phyloP scores from a whole-genome alignment of 2,113 vertebrate species.

The Oryzias javanicus region DNA sequence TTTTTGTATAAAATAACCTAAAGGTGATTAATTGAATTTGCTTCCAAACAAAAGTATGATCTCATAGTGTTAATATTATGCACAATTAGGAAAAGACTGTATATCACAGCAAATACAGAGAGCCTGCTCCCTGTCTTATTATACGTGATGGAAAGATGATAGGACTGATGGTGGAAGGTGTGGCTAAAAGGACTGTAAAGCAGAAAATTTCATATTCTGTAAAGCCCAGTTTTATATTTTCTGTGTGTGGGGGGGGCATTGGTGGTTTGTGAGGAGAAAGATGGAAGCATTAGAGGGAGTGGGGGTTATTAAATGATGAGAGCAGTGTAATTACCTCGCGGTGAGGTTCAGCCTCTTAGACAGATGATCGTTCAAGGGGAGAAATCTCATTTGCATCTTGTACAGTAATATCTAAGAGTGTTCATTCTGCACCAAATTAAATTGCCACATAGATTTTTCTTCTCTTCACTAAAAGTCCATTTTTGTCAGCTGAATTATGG shows the following conservation, averaged over 20 bases:
- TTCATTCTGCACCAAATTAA: conserved; percentile 66
- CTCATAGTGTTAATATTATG: background rate
- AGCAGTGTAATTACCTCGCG: conserved; percentile 67
- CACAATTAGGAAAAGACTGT: background rate
- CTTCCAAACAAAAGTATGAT: too few relatives aligned
- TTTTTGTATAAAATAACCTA: too few relatives aligned
- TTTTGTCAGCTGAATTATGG: conserved; percentile 42
- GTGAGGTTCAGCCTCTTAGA: conserved; percentile 68
- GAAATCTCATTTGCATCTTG: conserved; percentile 72
- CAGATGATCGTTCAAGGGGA: conserved; percentile 66
- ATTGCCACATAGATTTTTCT: conserved; percentile 55
- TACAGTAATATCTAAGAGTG: conserved; percentile 69
- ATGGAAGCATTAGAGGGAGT: conserved; percentile 25
- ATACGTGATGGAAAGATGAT: background rate
- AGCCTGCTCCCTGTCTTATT: conserved; percentile 6
- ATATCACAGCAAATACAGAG: conserved; percentile 10
- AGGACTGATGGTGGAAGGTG: background rate
- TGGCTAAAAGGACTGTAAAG: conserved; percentile 12
- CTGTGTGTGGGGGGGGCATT: conserved; percentile 4
- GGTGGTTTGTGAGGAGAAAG: conserved; percentile 9
- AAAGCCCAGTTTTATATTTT: conserved; percentile 18
- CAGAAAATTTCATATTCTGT: background rate
- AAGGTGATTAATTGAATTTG: background rate
- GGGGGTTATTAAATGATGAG: conserved; percentile 70
- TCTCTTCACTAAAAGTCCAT: conserved; percentile 29